Percentiles rank a stretch among this genome's conserved stretches.
These are phyloP conservation scores for Drosophila gunungcola DNA, from an alignment of 1,140 invertebrate genomes.

Conservation along the genomic window DNA sequence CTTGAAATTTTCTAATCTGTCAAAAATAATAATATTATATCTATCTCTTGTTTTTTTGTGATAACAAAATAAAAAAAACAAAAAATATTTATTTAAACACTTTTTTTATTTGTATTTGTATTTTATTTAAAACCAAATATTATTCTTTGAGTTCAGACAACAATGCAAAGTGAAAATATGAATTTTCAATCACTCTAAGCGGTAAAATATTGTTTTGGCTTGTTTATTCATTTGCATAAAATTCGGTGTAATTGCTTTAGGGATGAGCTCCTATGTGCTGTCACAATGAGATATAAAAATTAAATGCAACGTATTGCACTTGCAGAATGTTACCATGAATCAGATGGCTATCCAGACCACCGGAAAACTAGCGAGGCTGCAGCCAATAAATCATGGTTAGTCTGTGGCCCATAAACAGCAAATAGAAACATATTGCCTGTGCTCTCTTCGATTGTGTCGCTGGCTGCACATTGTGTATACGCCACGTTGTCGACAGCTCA, in stretches of 20 bases:
- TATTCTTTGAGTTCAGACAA: too few species aligned
- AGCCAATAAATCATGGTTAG: constrained; percentile 38
- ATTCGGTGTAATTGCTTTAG: neutral
- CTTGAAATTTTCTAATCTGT: too few species aligned
- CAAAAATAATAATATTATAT: too few species aligned
- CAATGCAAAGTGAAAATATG: neutral
- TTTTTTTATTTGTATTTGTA: too few species aligned
- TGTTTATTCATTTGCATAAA: neutral
- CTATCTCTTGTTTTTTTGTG: too few species aligned
- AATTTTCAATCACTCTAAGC: neutral
- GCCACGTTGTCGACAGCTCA: constrained; percentile 42
- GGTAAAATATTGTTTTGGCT: neutral
- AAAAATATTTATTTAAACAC: too few species aligned
- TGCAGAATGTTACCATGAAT: constrained; percentile 9
- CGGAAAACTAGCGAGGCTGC: neutral
- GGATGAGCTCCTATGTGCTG: neutral
- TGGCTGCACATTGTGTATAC: constrained; percentile 29
- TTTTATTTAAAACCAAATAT: too few species aligned
- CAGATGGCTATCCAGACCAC: neutral
- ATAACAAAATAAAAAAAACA: too few species aligned
- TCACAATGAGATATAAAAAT: constrained; percentile 18
- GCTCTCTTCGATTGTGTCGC: constrained; percentile 14
- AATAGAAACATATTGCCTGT: constrained; percentile 28
- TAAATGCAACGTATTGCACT: neutral
- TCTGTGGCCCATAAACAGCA: constrained; percentile 29